Evolutionary conservation across 2,888 invertebrate genomes (phyloP), one percentile per base, ranked within the genome.

Genomic region (Noctua pronuba): DNA sequence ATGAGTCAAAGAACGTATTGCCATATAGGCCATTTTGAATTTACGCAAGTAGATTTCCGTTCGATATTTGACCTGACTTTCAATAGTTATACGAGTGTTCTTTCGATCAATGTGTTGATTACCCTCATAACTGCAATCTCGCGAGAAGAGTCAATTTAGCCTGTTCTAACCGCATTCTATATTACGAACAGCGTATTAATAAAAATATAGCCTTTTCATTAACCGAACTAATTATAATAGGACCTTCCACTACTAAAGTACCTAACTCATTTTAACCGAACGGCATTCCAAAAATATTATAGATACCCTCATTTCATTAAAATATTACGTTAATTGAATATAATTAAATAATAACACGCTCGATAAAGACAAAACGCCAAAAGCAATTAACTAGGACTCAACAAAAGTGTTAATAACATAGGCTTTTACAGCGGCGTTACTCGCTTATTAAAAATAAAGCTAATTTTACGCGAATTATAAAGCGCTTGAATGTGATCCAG

Each of bases 381-480:
- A 76, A 76, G 73, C 77, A 74, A 86, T 86, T 84, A 84, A 73
- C 70, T 28, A 62, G 44, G 46, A 64, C 52, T 55, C 58, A 74
- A 83, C 68, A 83, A 77, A 85, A 83, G 76, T 83, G 70, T 72
- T 77, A 70, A 81, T 78, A 77, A 73, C 64, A 77, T 71, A 55
- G 67, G 31, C 55, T 55, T 75, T 76, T 68, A 76, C 52, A 35
- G 58, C 44, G 31, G 35, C 35, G 10, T 62, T 8, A 13, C 18
- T 79, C 64, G 66, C 75, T 75, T 73, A 68, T 80, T 80, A 79
- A 83, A 83, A 81, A 77, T 77, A 86, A 77, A 83, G 52, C 77
- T 77, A 88, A 91, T 92, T 91, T 90, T 81, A 88, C 88, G 83
- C 86, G 74, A 86, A 91, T 91, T 90, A 91, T 86, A 89, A 87